Percentiles rank a stretch among this genome's conserved stretches.
These are phyloP conservation scores for Lydus trimaculatus DNA, from an alignment of 2,888 invertebrate species.

Conservation along the genomic window DNA sequence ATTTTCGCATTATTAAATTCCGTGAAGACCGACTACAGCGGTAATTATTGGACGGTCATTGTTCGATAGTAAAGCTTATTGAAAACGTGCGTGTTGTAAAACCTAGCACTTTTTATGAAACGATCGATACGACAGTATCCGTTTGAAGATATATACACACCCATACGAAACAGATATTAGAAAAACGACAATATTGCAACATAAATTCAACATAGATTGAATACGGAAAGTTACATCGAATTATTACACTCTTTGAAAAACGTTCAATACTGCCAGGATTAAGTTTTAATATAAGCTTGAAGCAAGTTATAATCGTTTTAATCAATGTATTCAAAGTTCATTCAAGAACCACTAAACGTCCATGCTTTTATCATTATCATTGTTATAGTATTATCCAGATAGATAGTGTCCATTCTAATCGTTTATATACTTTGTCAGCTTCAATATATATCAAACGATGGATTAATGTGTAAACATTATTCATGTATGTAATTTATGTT, in stretches of 20 bases:
- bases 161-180: not conserved
- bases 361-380: not conserved
- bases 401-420: not conserved
- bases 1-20: not conserved
- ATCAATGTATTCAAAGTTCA: not conserved
- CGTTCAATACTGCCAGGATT: not conserved
- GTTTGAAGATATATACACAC: not conserved
- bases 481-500: constrained; percentile 13
- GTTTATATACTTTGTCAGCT: not conserved
- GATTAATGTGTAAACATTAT: constrained; percentile 8
- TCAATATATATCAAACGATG: not conserved
- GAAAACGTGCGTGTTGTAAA: constrained; percentile 7
- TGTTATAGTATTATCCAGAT: not conserved
- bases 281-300: not conserved
- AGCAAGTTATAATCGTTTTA: not conserved
- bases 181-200: too few relatives aligned
- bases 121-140: not conserved
- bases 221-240: not conserved
- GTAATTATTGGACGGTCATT: not conserved
- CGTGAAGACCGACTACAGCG: not conserved
- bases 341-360: not conserved
- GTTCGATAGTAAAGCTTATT: not conserved
- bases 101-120: not conserved
- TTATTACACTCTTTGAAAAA: not conserved
- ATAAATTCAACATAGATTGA: not conserved